Evolutionary conservation across 2,113 vertebrate species (phyloP).

Genomic region (Pterocles gutturalis): DNA sequence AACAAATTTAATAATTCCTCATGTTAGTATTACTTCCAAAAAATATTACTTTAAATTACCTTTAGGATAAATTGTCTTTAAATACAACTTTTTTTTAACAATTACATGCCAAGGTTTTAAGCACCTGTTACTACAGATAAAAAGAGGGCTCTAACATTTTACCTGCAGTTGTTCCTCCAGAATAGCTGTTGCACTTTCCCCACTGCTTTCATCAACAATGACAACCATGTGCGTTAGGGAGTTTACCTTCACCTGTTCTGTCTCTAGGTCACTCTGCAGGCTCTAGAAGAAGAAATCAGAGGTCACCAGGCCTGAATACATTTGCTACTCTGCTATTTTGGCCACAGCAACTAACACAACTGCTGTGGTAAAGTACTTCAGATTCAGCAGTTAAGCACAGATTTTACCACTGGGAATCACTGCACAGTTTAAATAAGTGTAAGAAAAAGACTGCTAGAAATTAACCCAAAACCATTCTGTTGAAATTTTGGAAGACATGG

Average conservation of each 20-base stretch:
- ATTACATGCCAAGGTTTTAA: not conserved
- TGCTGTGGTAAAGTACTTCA: not conserved
- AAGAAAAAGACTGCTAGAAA: not conserved
- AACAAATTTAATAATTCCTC: not conserved
- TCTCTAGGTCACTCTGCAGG: slow-evolving; percentile 92
- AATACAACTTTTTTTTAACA: not conserved
- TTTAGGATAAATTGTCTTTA: not conserved
- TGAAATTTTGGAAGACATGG: not conserved
- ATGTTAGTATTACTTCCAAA: not conserved
- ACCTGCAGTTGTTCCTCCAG: slow-evolving; percentile 96
- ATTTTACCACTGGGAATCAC: not conserved
- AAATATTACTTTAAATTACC: not conserved
- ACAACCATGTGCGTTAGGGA: slow-evolving; percentile 99
- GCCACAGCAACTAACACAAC: slow-evolving; percentile 3
- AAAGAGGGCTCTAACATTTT: not conserved
- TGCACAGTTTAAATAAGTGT: not conserved
- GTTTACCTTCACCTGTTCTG: slow-evolving; percentile 96
- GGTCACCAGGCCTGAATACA: not conserved
- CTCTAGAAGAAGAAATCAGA: slow-evolving; percentile 71
- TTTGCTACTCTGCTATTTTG: not conserved
- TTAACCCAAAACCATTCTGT: not conserved
- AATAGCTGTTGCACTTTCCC: slow-evolving; percentile 89
- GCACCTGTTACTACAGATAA: not conserved
- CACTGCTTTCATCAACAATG: slow-evolving; percentile 94
- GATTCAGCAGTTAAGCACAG: not conserved